A percentile compares a stretch with the other conserved stretches of the same genome.
Conservation (phyloP, 2,113 vertebrate species). For the Cochlearius cochlearius region DNA sequence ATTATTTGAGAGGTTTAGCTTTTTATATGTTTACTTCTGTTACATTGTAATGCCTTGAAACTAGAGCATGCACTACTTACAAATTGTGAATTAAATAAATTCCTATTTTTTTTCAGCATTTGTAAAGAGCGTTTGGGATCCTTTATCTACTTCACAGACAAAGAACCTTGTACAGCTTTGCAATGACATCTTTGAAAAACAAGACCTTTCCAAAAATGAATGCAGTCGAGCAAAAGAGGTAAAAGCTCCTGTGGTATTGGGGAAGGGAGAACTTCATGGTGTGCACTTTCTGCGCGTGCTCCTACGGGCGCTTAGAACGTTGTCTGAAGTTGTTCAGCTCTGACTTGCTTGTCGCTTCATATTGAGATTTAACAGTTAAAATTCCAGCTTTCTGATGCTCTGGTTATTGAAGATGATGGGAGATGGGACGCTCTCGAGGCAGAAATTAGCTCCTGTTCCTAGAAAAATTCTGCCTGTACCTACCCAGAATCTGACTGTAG, state of each 20-base stretch:
- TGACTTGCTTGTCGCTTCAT: background rate
- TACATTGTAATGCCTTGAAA: background rate
- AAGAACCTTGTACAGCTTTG: slow-evolving; percentile 79
- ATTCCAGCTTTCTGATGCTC: background rate
- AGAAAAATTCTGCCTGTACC: background rate
- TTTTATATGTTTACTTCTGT: background rate
- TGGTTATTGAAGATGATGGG: background rate
- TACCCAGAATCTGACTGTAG: background rate
- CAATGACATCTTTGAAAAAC: slow-evolving; percentile 77
- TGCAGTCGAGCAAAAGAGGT: slow-evolving; percentile 84
- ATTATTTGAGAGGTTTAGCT: background rate
- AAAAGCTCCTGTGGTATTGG: background rate
- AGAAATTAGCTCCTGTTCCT: background rate
- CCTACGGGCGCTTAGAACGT: accelerated
- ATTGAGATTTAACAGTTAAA: background rate
- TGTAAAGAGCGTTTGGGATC: slow-evolving; percentile 88
- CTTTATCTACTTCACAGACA: slow-evolving; percentile 84
- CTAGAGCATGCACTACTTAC: background rate
- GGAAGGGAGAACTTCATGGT: background rate
- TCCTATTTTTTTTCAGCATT: slow-evolving; percentile 64
- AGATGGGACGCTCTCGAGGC: background rate
- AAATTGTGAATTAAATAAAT: background rate
- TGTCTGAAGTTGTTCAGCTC: background rate
- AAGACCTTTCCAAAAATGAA: slow-evolving; percentile 71
- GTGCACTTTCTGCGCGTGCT: background rate